Conservation (phyloP, 2,797 vertebrate genomes). For the Melanotaenia pygmaea region DNA sequence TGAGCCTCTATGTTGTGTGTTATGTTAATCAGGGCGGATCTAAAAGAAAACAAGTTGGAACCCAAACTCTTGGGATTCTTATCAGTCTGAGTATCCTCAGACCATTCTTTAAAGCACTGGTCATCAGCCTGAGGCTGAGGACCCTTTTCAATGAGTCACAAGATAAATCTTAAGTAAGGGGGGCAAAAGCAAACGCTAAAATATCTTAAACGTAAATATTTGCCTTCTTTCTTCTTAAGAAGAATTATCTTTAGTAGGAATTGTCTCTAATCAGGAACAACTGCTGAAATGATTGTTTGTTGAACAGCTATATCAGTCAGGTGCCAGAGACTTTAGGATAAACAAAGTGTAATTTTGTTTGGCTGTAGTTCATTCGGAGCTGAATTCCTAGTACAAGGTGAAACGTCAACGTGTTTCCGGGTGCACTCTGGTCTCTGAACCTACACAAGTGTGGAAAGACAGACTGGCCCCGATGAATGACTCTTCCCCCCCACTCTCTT, state of each 20-base stretch:
- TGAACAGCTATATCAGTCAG: neutral
- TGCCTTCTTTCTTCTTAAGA: neutral
- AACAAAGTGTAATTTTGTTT: neutral
- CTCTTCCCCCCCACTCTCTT: constrained; percentile 36
- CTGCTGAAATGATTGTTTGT: neutral
- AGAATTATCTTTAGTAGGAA: neutral
- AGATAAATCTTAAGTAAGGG: neutral
- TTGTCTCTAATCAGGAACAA: neutral
- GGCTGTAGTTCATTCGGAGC: constrained; percentile 1
- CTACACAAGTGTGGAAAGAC: constrained; percentile 31
- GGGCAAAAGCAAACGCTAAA: neutral
- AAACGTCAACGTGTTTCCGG: constrained; percentile 33
- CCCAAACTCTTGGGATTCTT: neutral
- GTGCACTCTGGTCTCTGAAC: constrained; percentile 48
- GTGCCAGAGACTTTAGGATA: neutral
- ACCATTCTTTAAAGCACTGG: neutral
- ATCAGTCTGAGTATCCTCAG: neutral
- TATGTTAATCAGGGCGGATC: too few relatives aligned
- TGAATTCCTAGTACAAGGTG: constrained; percentile 22
- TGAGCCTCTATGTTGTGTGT: neutral
- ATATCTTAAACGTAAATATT: neutral
- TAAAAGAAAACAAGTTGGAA: neutral
- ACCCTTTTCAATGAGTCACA: neutral
- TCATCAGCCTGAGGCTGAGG: neutral
- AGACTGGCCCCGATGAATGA: constrained; percentile 47